Base-by-base conservation (phyloP, 1,140 invertebrate genomes). In the Habropoda laboriosa region DNA sequence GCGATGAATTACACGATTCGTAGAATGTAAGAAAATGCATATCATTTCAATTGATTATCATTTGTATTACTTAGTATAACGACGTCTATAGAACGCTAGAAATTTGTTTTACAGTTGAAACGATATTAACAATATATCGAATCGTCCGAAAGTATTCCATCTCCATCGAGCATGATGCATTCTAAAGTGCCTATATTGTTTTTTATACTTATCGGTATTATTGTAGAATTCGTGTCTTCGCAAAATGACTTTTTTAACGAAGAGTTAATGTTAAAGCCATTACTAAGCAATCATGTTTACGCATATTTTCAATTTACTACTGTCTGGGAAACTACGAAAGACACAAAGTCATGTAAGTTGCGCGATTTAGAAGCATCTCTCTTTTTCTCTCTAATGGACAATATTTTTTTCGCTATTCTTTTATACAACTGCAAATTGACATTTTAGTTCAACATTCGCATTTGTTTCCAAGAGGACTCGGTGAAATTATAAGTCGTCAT, bases 261-360 rank as follows among this genome's bases (percentile, higher is more conserved):
- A 93, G 97, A 98, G 91, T 93, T 98, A 27, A 94, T 97, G 68
- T 92, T 98, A 24, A 97, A 97, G 89, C 96, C 96, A 0, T 91
- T 98, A 51, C 92, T 95, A 45, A 96, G 94, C 89, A 96, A 96
- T 80, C 96, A 97, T 93, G 93, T 98, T 61, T 97, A 97, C 90
- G 95, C 96, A 18, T 96, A 97, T 92, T 98, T 98, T 90, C 96
- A 98, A 92, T 98, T 98, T 92, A 96, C 95, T 45, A 97, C 96
- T 4, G 89, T 95, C 74, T 97, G 96, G 96, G 94, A 96, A 73
- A 93, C 94, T 21, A 88, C 92, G 67, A 91, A 91, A 32, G 87
- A 89, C 72, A 82, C 88, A 8, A 92, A 95, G 86, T 90, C 92
- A 63, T 95, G 95, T 96, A 92, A 95, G 95, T 93, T 57, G 24